Conservation (phyloP, 2,797 vertebrate genomes). For the Siniperca undulata region DNA sequence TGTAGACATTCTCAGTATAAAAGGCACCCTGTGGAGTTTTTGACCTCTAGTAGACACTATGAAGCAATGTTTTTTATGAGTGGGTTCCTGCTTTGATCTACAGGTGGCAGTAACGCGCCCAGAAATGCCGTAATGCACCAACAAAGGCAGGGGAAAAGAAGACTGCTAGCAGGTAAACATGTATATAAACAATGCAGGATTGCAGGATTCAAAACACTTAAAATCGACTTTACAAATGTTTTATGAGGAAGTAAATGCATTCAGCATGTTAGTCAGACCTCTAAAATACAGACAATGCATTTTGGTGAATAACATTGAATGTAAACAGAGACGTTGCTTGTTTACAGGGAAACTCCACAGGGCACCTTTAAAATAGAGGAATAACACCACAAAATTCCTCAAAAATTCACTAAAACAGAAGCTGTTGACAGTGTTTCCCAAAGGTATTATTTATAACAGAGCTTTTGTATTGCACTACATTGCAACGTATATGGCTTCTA, state of each 20-base stretch:
- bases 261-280: background rate
- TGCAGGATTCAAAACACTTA: background rate
- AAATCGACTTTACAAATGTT: background rate
- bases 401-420: background rate
- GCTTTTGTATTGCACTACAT: background rate
- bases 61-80: background rate
- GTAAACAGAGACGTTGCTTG: background rate
- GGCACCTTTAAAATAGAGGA: background rate
- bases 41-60: background rate
- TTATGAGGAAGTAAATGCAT: background rate
- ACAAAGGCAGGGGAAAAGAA: background rate
- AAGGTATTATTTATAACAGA: background rate
- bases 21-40: no score
- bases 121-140: background rate
- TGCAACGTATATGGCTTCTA: background rate
- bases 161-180: background rate
- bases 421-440: background rate
- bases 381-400: background rate
- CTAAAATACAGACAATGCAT: background rate
- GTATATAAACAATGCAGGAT: background rate
- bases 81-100: conserved; percentile 19
- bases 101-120: conserved; percentile 17
- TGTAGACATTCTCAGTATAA: background rate
- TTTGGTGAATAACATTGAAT: background rate
- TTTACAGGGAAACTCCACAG: background rate